Evolutionary conservation across 2,113 vertebrate species (phyloP).

Genomic region (Rhombomys opimus): DNA sequence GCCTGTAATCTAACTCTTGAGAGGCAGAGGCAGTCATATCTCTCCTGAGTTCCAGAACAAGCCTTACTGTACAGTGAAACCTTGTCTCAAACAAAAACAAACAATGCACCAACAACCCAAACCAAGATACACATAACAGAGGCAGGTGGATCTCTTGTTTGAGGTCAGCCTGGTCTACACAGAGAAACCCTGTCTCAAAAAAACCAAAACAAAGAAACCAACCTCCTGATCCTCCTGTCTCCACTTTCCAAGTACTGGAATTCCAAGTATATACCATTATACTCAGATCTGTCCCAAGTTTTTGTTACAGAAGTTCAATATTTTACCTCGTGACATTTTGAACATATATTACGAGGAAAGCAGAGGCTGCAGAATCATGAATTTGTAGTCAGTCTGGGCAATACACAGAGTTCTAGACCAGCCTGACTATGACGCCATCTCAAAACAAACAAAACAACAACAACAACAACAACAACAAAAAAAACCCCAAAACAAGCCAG

Average conservation of each 20-base stretch:
- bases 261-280: neutral
- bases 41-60: neutral
- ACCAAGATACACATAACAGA: neutral
- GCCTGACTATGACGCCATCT: neutral
- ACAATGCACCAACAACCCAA: neutral
- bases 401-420: neutral
- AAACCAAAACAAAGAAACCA: neutral
- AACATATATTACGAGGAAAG: neutral
- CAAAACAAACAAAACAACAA: neutral
- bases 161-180: too few relatives aligned
- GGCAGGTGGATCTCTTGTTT: too few relatives aligned
- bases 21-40: neutral
- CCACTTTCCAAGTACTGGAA: neutral
- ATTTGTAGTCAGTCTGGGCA: neutral
- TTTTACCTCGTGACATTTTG: neutral
- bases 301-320: neutral
- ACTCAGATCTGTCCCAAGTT: neutral
- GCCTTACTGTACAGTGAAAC: neutral
- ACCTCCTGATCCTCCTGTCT: neutral
- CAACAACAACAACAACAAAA: neutral
- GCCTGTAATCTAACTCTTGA: neutral
- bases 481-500: neutral
- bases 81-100: neutral
- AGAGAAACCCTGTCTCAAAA: neutral
- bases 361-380: neutral